These are phyloP conservation scores for Tetranychus truncatus DNA, from an alignment of 2,888 invertebrate species.

Conservation along the genomic window DNA sequence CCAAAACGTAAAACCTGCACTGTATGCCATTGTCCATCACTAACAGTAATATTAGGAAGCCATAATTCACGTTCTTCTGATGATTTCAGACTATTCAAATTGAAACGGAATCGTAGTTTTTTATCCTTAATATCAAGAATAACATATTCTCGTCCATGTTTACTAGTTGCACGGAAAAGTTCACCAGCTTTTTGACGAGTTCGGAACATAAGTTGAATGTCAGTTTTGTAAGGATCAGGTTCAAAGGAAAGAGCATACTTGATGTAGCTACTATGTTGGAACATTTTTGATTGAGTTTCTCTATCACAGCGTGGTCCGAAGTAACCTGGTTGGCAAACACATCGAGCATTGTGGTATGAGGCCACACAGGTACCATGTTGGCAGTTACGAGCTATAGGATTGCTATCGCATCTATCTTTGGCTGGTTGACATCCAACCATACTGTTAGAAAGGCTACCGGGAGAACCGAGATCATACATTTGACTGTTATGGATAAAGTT, in stretches of 20 bases:
- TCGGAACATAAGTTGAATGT: slow-evolving; percentile 78
- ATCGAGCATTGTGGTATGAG: slow-evolving; percentile 58
- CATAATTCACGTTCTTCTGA: slow-evolving; percentile 78
- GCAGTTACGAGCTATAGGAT: slow-evolving; percentile 50
- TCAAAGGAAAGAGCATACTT: slow-evolving; percentile 87
- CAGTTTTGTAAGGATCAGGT: slow-evolving; percentile 74
- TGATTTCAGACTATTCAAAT: slow-evolving; percentile 61
- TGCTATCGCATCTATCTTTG: slow-evolving; percentile 66
- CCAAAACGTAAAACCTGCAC: slow-evolving; percentile 77
- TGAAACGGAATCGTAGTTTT: slow-evolving; percentile 71
- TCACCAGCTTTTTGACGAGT: slow-evolving; percentile 83
- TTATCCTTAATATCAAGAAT: slow-evolving; percentile 62
- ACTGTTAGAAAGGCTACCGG: slow-evolving; percentile 62
- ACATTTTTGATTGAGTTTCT: slow-evolving; percentile 51
- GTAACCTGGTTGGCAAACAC: slow-evolving; percentile 88
- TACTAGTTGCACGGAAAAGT: slow-evolving; percentile 77
- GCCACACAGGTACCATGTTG: slow-evolving; percentile 89
- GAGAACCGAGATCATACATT: slow-evolving; percentile 83
- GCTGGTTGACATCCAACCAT: slow-evolving; percentile 79
- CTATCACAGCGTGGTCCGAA: slow-evolving; percentile 45
- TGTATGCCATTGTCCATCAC: slow-evolving; percentile 92
- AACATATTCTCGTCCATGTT: slow-evolving; percentile 80
- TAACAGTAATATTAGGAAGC: slow-evolving; percentile 70
- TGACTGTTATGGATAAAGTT: slow-evolving; percentile 86
- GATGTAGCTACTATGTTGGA: slow-evolving; percentile 84